Evolutionary conservation across 2,113 vertebrate species (phyloP).

Genomic region (Ophthalmolycus amberensis): DNA sequence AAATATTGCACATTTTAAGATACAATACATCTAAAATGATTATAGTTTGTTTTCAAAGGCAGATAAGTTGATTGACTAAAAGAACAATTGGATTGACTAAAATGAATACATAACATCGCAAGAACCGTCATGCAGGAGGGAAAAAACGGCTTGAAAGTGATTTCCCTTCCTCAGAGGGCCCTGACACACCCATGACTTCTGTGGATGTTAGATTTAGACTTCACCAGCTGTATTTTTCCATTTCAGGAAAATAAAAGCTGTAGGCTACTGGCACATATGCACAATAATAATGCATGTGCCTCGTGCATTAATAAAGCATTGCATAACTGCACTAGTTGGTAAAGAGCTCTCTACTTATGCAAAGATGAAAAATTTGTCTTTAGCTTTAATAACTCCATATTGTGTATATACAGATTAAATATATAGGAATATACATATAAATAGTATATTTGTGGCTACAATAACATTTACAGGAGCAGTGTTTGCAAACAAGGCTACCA

Average conservation of each 20-base stretch:
- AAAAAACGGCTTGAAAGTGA: not conserved
- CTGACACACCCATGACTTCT: slow-evolving; percentile 31
- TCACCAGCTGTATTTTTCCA: slow-evolving; percentile 5
- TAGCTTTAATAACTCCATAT: not conserved
- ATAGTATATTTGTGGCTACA: not conserved
- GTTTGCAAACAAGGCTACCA: not conserved
- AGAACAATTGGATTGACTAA: not conserved
- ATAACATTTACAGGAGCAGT: not conserved
- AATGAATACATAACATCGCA: not conserved
- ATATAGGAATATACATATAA: not conserved
- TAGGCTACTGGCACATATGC: not conserved
- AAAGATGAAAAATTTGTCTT: not conserved
- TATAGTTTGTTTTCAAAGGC: slow-evolving; percentile 11
- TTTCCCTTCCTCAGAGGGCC: slow-evolving; percentile 2
- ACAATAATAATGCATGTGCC: not conserved
- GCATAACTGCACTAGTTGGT: not conserved
- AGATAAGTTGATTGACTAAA: not conserved
- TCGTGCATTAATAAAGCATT: not conserved
- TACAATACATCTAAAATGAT: not conserved
- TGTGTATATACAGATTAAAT: not conserved
- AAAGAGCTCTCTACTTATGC: not conserved
- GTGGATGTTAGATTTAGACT: slow-evolving; percentile 5
- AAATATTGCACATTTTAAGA: not conserved
- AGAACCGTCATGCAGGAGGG: not conserved
- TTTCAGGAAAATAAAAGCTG: not conserved